These are phyloP conservation scores for Garra rufa DNA, from an alignment of 2,113 vertebrate species.

Conservation along the genomic window DNA sequence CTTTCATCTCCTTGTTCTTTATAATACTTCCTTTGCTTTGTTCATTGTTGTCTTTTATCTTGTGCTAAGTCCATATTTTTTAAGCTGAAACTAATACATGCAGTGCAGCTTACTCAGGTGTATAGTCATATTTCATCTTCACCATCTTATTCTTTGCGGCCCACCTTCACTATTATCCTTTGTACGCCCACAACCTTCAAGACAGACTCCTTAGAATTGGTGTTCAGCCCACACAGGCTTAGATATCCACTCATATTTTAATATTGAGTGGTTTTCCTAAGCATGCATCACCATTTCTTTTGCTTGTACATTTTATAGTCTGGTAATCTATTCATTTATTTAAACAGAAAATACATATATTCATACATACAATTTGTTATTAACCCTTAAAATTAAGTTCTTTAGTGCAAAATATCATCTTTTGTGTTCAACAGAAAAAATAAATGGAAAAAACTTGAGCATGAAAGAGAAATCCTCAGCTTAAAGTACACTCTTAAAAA, in stretches of 20 bases:
- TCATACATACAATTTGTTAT: background rate
- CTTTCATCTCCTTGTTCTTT: background rate
- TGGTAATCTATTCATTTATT: background rate
- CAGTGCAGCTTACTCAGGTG: background rate
- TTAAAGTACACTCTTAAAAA: too few relatives aligned
- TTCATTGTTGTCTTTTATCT: conserved; percentile 20
- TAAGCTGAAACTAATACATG: background rate
- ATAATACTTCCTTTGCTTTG: background rate
- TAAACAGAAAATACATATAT: too few relatives aligned
- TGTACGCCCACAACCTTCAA: background rate
- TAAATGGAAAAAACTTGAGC: too few relatives aligned
- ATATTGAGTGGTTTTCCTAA: background rate
- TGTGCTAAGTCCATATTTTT: background rate
- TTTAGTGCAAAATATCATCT: background rate
- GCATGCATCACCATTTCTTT: background rate
- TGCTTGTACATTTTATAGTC: background rate
- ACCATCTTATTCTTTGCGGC: background rate
- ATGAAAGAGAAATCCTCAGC: too few relatives aligned
- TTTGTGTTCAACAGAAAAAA: background rate
- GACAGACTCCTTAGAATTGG: background rate
- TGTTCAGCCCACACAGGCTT: background rate
- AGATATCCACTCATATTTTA: background rate
- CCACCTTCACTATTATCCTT: conserved; percentile 13
- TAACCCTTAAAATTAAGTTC: background rate
- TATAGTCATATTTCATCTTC: conserved; percentile 6